phyloP scores from a whole-genome alignment of 2,888 invertebrate genomes.

The Hyppa rectilinea region DNA sequence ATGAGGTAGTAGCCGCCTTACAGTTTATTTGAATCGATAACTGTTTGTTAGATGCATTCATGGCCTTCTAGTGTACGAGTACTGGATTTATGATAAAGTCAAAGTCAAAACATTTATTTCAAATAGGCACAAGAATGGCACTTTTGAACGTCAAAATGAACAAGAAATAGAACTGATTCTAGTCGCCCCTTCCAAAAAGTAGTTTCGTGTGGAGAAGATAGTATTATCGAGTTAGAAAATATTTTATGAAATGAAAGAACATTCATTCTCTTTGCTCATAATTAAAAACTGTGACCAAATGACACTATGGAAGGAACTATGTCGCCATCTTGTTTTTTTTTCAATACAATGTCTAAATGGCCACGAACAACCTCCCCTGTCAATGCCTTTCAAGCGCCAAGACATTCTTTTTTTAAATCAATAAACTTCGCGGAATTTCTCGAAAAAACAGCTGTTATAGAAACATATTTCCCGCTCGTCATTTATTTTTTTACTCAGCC shows the following conservation, averaged over 20 bases:
- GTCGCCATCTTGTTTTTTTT: too few species aligned
- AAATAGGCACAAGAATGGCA: too few species aligned
- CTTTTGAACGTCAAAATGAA: too few species aligned
- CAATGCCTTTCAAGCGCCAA: neutral
- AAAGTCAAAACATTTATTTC: too few species aligned
- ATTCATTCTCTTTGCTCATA: neutral
- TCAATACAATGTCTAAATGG: too few species aligned
- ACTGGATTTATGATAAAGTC: slow-evolving; percentile 31
- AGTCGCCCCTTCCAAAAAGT: too few species aligned
- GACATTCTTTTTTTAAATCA: neutral
- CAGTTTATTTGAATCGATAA: slow-evolving; percentile 47
- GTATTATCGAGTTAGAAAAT: neutral
- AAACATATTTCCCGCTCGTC: neutral
- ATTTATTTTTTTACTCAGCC: slow-evolving; percentile 10
- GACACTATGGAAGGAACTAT: too few species aligned
- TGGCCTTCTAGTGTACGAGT: slow-evolving; percentile 10
- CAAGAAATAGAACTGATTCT: too few species aligned
- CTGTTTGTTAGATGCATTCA: slow-evolving; percentile 36
- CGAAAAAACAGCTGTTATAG: neutral
- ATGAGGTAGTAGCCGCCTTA: slow-evolving; percentile 38
- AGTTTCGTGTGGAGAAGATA: too few species aligned
- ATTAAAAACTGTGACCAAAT: neutral
- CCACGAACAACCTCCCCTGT: neutral
- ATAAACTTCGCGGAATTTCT: neutral
- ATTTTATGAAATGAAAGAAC: neutral